Evolutionary conservation across 2,888 invertebrate species (phyloP), one percentile per base, ranked within the genome.

Genomic region (Morpho helenor): DNA sequence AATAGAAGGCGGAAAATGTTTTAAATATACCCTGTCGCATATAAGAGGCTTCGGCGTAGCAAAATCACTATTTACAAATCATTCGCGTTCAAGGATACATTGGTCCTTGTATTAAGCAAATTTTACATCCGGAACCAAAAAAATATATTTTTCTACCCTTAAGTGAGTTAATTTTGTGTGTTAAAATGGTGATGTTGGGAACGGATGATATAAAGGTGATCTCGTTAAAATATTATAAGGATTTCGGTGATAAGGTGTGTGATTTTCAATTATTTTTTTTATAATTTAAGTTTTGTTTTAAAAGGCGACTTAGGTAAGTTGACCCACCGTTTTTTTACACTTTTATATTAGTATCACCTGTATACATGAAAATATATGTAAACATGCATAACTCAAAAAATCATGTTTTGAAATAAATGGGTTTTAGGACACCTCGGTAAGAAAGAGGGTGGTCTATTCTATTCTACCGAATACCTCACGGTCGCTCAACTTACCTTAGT

Each of bases 161-260:
- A 6, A 9, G 7, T 43, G 7, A 43, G n/a, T 43, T n/a, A n/a
- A 7, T 49, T 40, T 42, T 41, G 40, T 50, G 50, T 42, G 23
- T 8, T 57, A 49, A 52, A 57, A 53, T 52, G 52, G 41, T 57
- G n/a, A 62, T 63, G 57, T 59, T 67, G 56, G 49, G 61, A 62
- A 63, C 65, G 22, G 59, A 62, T 5, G 62, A 62, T 57, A 63
- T 67, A 9, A 58, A 65, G 45, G 48, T 59, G 45, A 63, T 69
- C 41, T 67, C 69, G 2, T 49, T 70, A 53, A 66, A 66, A 46
- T 68, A 68, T 60, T 62, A 44, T 7, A 52, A 64, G 16, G 53
- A 60, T 40, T 56, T 62, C 44, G 61, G 57, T n/a, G 63, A 66
- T 49, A 60, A 66, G 62, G 68, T 68, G 39, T 44, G 61, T 64